phyloP scores from a whole-genome alignment of 2,888 invertebrate genomes.

The Barypeithes pellucidus region DNA sequence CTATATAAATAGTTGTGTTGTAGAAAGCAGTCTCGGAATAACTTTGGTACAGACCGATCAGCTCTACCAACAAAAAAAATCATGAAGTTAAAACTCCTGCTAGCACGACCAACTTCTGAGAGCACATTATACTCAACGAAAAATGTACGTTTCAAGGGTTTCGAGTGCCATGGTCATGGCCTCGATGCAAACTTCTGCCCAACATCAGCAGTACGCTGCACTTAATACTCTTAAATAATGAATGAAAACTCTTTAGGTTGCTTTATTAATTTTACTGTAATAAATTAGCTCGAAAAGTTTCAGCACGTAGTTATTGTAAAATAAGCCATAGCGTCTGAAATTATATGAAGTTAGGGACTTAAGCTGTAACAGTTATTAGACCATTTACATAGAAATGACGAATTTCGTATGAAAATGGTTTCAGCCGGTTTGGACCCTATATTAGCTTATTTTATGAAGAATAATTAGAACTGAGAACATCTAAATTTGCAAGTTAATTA shows the following conservation, averaged over 20 bases:
- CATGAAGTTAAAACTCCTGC: too few species aligned
- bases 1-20: too few species aligned
- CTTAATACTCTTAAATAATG: neutral
- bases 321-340: slow-evolving; percentile 27
- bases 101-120: too few species aligned
- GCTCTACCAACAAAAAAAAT: too few species aligned
- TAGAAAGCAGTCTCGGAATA: too few species aligned
- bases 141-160: too few species aligned
- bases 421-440: slow-evolving; percentile 23
- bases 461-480: slow-evolving; percentile 22
- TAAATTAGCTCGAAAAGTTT: slow-evolving; percentile 27
- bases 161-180: too few species aligned
- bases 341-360: slow-evolving; percentile 30
- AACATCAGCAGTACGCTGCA: too few species aligned
- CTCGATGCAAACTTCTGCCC: too few species aligned
- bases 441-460: slow-evolving; percentile 23
- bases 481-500: slow-evolving; percentile 17
- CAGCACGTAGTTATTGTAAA: slow-evolving; percentile 29
- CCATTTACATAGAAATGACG: slow-evolving; percentile 37
- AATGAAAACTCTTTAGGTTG: slow-evolving; percentile 8
- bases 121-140: too few species aligned
- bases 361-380: slow-evolving; percentile 39
- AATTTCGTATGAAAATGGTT: slow-evolving; percentile 21
- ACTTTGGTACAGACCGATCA: too few species aligned
- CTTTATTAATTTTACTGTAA: slow-evolving; percentile 25